These are phyloP conservation scores for Myoxocephalus aenaeus DNA, from an alignment of 2,797 vertebrate genomes.

Conservation along the genomic window DNA sequence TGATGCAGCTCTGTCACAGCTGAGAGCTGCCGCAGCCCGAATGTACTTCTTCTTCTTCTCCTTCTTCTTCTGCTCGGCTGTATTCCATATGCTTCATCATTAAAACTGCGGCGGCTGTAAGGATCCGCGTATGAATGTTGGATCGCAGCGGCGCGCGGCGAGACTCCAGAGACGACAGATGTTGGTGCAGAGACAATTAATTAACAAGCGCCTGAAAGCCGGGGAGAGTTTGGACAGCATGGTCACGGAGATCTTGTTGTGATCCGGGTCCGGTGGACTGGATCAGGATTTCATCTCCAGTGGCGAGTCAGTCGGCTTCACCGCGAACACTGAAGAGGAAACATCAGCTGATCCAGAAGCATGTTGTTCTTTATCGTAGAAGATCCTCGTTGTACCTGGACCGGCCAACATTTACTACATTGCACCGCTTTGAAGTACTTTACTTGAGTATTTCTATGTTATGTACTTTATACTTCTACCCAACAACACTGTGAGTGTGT, in stretches of 20 bases:
- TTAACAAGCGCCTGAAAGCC: slow-evolving; percentile 54
- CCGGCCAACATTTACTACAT: neutral
- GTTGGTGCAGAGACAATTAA: slow-evolving; percentile 67
- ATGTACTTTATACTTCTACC: neutral
- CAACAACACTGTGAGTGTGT: neutral
- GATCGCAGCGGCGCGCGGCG: slow-evolving; percentile 32
- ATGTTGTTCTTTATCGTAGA: too few species aligned
- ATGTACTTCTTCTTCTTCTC: neutral
- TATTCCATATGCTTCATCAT: slow-evolving; percentile 65
- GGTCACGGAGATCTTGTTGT: slow-evolving; percentile 42
- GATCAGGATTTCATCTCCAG: slow-evolving; percentile 20
- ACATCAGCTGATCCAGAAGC: neutral
- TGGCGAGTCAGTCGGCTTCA: slow-evolving; percentile 1
- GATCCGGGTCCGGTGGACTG: slow-evolving; percentile 59
- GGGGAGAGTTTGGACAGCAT: slow-evolving; percentile 44
- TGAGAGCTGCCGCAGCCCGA: neutral
- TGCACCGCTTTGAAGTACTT: neutral
- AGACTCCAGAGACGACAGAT: slow-evolving; percentile 70
- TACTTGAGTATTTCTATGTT: neutral
- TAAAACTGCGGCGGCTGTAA: slow-evolving; percentile 50
- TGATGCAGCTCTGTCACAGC: slow-evolving; percentile 16
- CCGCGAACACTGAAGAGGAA: neutral
- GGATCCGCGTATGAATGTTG: slow-evolving; percentile 42
- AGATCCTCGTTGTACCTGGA: neutral
- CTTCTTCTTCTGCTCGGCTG: slow-evolving; percentile 29